Percentiles rank a stretch among this genome's conserved stretches.
Evolutionary conservation across 2,113 vertebrate genomes (phyloP).

Genomic region (Alligator sinensis): DNA sequence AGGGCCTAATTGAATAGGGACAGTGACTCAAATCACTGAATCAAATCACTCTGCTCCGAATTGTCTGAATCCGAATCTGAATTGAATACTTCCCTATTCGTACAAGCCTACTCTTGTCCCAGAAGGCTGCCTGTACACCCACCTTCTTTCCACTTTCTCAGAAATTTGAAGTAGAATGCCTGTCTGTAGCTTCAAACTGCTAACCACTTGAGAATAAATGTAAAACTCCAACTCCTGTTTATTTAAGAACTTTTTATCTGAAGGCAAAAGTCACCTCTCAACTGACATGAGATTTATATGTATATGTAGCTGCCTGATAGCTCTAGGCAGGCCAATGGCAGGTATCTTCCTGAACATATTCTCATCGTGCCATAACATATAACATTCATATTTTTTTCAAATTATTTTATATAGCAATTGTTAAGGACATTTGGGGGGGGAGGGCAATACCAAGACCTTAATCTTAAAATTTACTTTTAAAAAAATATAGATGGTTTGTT

Average conservation of each 20-base stretch:
- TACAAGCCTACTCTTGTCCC: too few species aligned
- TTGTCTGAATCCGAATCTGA: too few species aligned
- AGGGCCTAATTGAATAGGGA: too few species aligned
- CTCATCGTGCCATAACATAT: background rate
- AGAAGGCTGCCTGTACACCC: too few species aligned
- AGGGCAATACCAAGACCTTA: too few species aligned
- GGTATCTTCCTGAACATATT: background rate
- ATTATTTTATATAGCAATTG: background rate
- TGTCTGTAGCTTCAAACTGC: background rate
- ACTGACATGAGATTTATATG: background rate
- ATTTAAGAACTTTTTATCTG: background rate
- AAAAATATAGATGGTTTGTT: too few species aligned
- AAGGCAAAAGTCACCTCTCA: background rate
- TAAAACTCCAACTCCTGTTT: background rate
- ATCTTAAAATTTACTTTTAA: background rate
- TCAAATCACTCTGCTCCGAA: too few species aligned
- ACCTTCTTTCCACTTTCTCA: too few species aligned
- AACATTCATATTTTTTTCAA: background rate
- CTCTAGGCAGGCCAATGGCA: background rate
- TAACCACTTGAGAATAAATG: background rate
- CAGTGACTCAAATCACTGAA: too few species aligned
- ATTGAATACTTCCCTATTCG: too few species aligned
- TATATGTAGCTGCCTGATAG: background rate
- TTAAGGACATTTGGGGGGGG: background rate
- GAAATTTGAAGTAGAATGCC: too few species aligned